Evolutionary conservation across 1,140 invertebrate genomes (phyloP).

Genomic region (Prorops nasuta): DNA sequence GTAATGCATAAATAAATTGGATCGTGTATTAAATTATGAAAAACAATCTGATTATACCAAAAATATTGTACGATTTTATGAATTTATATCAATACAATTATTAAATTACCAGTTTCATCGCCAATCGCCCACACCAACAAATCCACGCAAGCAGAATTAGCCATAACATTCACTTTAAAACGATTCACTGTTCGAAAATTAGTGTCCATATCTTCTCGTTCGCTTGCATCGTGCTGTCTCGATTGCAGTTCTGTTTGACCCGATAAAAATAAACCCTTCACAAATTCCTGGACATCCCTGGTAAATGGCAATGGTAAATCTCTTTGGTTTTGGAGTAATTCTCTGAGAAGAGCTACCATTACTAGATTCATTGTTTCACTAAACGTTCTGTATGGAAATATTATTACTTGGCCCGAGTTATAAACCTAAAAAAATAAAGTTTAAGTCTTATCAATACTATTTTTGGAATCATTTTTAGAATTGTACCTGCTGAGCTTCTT

Average conservation of each 20-base stretch:
- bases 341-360: conserved; percentile 86
- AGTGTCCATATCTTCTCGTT: conserved; percentile 76
- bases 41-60: no score
- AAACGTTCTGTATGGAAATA: conserved; percentile 87
- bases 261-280: conserved; percentile 79
- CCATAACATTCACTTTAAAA: conserved; percentile 94
- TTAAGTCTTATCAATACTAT: conserved; percentile 4
- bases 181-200: conserved; percentile 80
- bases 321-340: conserved; percentile 86
- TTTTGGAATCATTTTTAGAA: neutral
- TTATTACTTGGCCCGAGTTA: conserved; percentile 59
- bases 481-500: conserved; percentile 74
- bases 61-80: no score
- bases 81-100: conserved; percentile 12
- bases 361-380: conserved; percentile 94
- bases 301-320: conserved; percentile 88
- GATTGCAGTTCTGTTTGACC: conserved; percentile 91
- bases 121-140: conserved; percentile 95
- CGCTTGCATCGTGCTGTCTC: conserved; percentile 76
- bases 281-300: conserved; percentile 90
- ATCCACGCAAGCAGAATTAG: conserved; percentile 96
- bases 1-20: no score
- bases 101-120: conserved; percentile 85
- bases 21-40: no score
- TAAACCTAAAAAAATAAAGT: conserved; percentile 38